A percentile compares a stretch with the other conserved stretches of the same genome.
These are phyloP conservation scores for Rhamnusium bicolor DNA, from an alignment of 2,888 invertebrate genomes.

Conservation along the genomic window DNA sequence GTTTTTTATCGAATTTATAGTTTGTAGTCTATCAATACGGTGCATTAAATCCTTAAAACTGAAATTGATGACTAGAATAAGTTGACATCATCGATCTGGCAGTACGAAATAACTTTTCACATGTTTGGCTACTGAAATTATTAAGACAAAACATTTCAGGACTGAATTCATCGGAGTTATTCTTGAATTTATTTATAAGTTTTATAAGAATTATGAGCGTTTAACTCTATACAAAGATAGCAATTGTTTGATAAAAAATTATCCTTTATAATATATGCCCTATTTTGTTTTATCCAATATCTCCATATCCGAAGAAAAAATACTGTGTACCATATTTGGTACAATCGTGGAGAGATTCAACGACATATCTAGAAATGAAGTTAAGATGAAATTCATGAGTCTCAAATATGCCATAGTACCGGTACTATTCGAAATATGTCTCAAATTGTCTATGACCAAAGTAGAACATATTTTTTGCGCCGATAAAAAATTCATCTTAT, in stretches of 20 bases:
- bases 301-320: conserved; percentile 39
- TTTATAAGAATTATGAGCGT: conserved; percentile 32
- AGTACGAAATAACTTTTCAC: conserved; percentile 31
- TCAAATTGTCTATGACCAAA: conserved; percentile 28
- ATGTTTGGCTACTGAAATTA: conserved; percentile 29
- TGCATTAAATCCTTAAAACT: conserved; percentile 32
- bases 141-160: conserved; percentile 13
- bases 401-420: conserved; percentile 38
- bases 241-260: conserved; percentile 38
- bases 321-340: conserved; percentile 38
- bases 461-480: conserved; percentile 17
- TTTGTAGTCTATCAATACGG: conserved; percentile 16
- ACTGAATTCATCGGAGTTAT: neutral
- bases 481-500: conserved; percentile 34
- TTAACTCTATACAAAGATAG: conserved; percentile 40
- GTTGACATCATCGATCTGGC: conserved; percentile 33
- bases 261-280: conserved; percentile 21
- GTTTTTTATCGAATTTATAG: conserved; percentile 13
- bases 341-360: conserved; percentile 20
- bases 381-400: conserved; percentile 39
- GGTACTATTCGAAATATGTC: conserved; percentile 22
- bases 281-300: conserved; percentile 13
- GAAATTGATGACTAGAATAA: conserved; percentile 38
- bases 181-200: conserved; percentile 3
- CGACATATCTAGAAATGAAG: conserved; percentile 25